A percentile compares a stretch with the other conserved stretches of the same genome.
Evolutionary conservation across 1,140 invertebrate species (phyloP).

Genomic region (Ctenoplectra terminalis): DNA sequence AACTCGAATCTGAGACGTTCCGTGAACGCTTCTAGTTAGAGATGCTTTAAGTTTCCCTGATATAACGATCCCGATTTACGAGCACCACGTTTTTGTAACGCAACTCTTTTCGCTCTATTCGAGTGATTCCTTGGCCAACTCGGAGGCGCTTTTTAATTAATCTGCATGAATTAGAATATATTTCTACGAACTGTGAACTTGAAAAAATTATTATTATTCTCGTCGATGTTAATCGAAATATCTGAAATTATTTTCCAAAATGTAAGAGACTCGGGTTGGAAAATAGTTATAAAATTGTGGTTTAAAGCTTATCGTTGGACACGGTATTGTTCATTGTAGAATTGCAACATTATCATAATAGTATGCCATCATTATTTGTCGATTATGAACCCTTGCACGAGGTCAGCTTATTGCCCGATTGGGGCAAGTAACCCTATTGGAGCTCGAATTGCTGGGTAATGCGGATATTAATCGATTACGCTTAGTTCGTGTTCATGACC

Average conservation of each 20-base stretch:
- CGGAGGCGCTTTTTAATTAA: background rate
- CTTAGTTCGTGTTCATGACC: constrained; percentile 32
- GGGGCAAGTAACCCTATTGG: constrained; percentile 41
- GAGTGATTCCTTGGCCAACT: background rate
- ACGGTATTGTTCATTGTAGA: background rate
- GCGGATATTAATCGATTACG: constrained; percentile 51
- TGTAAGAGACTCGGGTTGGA: too few species aligned
- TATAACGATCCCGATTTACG: background rate
- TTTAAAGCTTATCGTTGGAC: background rate
- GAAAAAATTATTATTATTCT: background rate
- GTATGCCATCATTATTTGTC: constrained; percentile 33
- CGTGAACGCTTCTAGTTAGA: background rate
- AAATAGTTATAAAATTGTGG: background rate
- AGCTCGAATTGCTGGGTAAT: constrained; percentile 44
- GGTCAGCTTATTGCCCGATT: constrained; percentile 40
- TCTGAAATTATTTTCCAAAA: too few species aligned
- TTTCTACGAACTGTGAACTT: background rate
- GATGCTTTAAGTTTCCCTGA: background rate
- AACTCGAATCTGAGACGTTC: background rate
- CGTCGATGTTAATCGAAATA: background rate
- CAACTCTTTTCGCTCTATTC: background rate
- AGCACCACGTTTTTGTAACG: background rate
- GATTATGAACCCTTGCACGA: constrained; percentile 49
- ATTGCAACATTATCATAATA: constrained; percentile 34
- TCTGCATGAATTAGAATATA: background rate